Evolutionary conservation across 2,888 invertebrate genomes (phyloP).

Genomic region (Acronicta alni): DNA sequence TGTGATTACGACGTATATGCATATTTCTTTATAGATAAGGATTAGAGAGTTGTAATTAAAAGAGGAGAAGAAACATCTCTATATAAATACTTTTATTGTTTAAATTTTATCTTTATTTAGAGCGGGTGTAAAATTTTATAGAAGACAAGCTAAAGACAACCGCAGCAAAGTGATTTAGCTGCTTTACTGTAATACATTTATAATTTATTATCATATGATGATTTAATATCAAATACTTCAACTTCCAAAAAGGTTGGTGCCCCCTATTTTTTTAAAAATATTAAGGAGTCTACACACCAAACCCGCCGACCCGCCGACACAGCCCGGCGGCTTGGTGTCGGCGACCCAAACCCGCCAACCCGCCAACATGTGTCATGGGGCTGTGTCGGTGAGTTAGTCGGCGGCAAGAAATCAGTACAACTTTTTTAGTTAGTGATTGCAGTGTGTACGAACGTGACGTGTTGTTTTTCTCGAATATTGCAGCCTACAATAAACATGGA

Average conservation of each 20-base stretch:
- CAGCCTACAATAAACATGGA: too few species aligned
- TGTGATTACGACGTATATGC: slow-evolving; percentile 31
- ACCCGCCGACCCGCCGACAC: too few species aligned
- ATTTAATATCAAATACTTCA: slow-evolving; percentile 27
- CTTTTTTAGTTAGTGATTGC: too few species aligned
- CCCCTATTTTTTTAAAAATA: slow-evolving; percentile 27
- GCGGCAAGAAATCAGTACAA: too few species aligned
- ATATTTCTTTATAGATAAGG: slow-evolving; percentile 33
- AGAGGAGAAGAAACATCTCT: slow-evolving; percentile 34
- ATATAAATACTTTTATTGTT: slow-evolving; percentile 32
- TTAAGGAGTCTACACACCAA: neutral
- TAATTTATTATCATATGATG: slow-evolving; percentile 27
- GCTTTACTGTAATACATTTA: slow-evolving; percentile 29
- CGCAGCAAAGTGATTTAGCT: slow-evolving; percentile 21
- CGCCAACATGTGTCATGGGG: too few species aligned
- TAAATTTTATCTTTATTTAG: slow-evolving; percentile 30
- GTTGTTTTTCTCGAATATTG: too few species aligned
- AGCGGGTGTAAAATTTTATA: slow-evolving; percentile 32
- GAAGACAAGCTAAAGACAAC: slow-evolving; percentile 25
- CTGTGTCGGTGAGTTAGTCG: too few species aligned
- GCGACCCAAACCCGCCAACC: too few species aligned
- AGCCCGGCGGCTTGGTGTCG: too few species aligned
- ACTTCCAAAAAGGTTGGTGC: slow-evolving; percentile 36
- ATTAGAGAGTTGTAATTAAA: slow-evolving; percentile 31
- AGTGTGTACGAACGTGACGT: too few species aligned